Evolutionary conservation across 2,797 vertebrate genomes (phyloP).

Genomic region (Poeciliopsis turneri): DNA sequence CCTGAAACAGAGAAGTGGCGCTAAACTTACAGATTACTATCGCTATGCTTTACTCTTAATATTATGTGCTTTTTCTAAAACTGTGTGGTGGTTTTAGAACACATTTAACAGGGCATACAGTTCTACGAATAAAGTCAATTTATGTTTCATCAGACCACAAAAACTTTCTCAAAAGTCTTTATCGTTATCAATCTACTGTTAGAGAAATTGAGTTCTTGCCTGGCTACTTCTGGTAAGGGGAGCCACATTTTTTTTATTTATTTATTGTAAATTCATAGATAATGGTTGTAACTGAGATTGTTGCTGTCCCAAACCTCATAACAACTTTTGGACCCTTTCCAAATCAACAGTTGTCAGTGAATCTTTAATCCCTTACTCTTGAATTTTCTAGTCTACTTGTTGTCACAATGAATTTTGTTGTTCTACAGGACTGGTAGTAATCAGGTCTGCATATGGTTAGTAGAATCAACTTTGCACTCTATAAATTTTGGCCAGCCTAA

Average conservation of each 20-base stretch:
- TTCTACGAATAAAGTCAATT: background rate
- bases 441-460: background rate
- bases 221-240: background rate
- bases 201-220: background rate
- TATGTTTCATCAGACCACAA: background rate
- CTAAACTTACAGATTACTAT: background rate
- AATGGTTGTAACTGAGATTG: background rate
- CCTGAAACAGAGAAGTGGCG: background rate
- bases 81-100: background rate
- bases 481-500: background rate
- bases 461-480: background rate
- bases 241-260: background rate
- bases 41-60: background rate
- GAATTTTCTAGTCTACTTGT: background rate
- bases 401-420: background rate
- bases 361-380: background rate
- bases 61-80: background rate
- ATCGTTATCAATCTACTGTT: background rate
- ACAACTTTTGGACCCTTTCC: background rate
- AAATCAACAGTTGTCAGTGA: background rate
- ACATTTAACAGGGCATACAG: background rate
- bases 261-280: background rate
- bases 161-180: background rate
- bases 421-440: background rate
- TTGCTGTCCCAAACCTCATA: background rate